phyloP scores from a whole-genome alignment of 2,888 invertebrate genomes.

The Drosophila rellima region DNA sequence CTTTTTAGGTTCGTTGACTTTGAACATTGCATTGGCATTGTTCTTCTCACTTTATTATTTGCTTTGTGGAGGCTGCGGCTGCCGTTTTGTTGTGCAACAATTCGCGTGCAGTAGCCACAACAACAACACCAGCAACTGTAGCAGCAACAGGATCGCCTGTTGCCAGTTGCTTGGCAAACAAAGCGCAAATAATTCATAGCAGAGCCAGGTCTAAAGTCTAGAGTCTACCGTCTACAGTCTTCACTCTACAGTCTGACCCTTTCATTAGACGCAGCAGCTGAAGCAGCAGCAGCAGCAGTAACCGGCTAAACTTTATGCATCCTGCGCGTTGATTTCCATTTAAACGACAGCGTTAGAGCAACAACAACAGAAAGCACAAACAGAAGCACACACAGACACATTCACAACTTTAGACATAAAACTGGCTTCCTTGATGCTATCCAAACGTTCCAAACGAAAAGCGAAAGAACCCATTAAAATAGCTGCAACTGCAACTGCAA shows the following conservation, averaged over 20 bases:
- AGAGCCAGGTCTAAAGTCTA: constrained; percentile 30
- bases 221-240: constrained; percentile 24
- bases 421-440: constrained; percentile 80
- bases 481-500: constrained; percentile 59
- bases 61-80: constrained; percentile 69
- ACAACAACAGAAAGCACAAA: constrained; percentile 39
- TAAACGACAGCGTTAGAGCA: constrained; percentile 79
- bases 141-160: constrained; percentile 32
- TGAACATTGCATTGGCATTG: constrained; percentile 81
- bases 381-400: constrained; percentile 16
- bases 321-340: constrained; percentile 82
- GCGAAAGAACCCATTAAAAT: constrained; percentile 81
- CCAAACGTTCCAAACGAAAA: constrained; percentile 68
- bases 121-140: constrained; percentile 45
- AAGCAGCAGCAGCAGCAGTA: constrained; percentile 30
- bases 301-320: constrained; percentile 75
- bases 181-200: constrained; percentile 80
- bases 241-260: constrained; percentile 67
- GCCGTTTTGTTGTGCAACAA: constrained; percentile 62
- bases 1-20: constrained; percentile 81
- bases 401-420: constrained; percentile 23
- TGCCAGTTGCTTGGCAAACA: constrained; percentile 57
- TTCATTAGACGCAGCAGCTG: constrained; percentile 73
- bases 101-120: constrained; percentile 78
- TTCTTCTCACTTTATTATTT: constrained; percentile 82